These are phyloP conservation scores for Pollenia angustigena DNA, from an alignment of 2,888 invertebrate species.

Conservation along the genomic window DNA sequence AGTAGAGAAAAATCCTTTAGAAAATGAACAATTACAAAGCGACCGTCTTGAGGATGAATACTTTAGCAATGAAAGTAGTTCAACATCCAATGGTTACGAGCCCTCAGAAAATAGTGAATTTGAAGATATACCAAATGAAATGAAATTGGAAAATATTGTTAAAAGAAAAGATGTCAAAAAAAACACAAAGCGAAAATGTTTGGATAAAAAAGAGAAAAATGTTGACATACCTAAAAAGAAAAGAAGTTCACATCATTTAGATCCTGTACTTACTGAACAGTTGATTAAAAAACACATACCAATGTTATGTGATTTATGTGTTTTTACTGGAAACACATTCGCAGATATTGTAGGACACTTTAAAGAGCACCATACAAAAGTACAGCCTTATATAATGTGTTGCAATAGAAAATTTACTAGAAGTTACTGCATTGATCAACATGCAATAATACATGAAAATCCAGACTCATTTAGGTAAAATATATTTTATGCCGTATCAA, in stretches of 20 bases:
- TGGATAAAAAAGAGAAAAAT: neutral
- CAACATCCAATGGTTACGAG: slow-evolving; percentile 47
- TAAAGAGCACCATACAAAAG: slow-evolving; percentile 78
- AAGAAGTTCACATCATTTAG: slow-evolving; percentile 45
- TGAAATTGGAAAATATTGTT: neutral
- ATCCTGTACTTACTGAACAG: slow-evolving; percentile 77
- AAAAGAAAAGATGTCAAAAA: neutral
- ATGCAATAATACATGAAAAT: slow-evolving; percentile 82
- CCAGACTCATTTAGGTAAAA: slow-evolving; percentile 83
- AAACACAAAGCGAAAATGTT: slow-evolving; percentile 24
- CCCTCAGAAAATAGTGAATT: slow-evolving; percentile 33
- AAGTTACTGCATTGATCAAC: slow-evolving; percentile 81
- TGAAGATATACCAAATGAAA: neutral
- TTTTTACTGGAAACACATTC: slow-evolving; percentile 79
- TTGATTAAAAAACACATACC: slow-evolving; percentile 82
- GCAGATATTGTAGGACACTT: slow-evolving; percentile 81
- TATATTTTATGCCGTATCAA: slow-evolving; percentile 16
- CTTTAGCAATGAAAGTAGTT: slow-evolving; percentile 27
- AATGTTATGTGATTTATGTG: slow-evolving; percentile 82
- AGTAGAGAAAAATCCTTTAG: slow-evolving; percentile 51
- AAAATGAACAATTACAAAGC: slow-evolving; percentile 20
- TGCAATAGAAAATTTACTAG: slow-evolving; percentile 82
- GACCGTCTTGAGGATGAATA: slow-evolving; percentile 5
- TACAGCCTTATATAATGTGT: slow-evolving; percentile 81
- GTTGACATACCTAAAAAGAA: slow-evolving; percentile 29